These are phyloP conservation scores for Remorina albescens DNA, from an alignment of 2,797 vertebrate species.

Conservation along the genomic window DNA sequence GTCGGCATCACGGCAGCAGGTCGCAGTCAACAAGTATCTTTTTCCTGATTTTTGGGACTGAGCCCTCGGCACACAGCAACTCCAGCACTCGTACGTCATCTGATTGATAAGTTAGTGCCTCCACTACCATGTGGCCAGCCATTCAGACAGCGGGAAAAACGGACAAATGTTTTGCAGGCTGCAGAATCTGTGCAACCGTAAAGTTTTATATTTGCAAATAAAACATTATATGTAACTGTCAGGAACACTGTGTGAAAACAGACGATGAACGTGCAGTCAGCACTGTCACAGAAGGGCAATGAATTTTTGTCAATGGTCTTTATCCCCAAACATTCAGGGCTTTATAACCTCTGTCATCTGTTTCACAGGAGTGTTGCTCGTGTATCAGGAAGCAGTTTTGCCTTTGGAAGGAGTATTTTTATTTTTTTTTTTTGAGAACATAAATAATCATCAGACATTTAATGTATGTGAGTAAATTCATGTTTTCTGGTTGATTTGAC, in stretches of 20 bases:
- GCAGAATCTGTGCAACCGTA: not conserved
- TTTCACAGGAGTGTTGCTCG: not conserved
- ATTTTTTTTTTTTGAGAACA: constrained; percentile 34
- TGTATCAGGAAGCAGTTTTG: constrained; percentile 9
- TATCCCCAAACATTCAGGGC: not conserved
- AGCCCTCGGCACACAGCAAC: too few species aligned
- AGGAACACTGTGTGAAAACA: not conserved
- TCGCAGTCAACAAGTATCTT: constrained; percentile 10
- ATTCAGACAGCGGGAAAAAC: not conserved
- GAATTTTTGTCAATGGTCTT: not conserved
- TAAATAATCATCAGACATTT: constrained; percentile 36
- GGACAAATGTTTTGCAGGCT: not conserved
- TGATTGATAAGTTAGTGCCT: too few species aligned
- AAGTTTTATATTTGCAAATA: not conserved
- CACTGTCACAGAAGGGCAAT: not conserved
- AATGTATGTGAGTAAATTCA: constrained; percentile 29
- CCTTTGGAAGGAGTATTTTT: not conserved
- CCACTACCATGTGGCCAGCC: too few species aligned
- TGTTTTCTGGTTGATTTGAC: constrained; percentile 40
- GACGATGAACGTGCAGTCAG: not conserved
- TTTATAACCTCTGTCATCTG: not conserved
- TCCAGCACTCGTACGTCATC: not conserved
- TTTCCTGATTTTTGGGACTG: not conserved
- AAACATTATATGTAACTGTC: not conserved
- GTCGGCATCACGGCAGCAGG: constrained; percentile 8